Conservation (phyloP, 2,113 vertebrate genomes). For the Capricornis sumatraensis region DNA sequence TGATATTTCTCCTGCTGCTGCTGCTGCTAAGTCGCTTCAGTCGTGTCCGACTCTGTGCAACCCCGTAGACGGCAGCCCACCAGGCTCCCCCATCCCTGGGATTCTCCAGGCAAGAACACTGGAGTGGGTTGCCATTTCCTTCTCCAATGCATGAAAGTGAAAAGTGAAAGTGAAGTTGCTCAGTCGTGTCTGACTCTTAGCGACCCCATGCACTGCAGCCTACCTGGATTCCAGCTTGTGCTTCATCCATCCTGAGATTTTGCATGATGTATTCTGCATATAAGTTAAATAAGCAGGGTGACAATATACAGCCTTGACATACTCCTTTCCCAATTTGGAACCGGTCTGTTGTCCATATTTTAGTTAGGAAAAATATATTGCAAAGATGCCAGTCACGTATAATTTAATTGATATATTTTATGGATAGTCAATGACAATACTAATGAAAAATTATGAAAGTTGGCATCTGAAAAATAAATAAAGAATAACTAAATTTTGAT, state of each 20-base stretch:
- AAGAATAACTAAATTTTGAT: not conserved
- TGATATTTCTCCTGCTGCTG: not conserved
- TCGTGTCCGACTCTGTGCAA: no score
- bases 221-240: not conserved
- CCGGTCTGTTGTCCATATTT: not conserved
- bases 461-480: not conserved
- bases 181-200: no score
- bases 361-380: not conserved
- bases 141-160: no score
- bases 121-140: no score
- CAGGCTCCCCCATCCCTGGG: no score
- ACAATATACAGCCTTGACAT: not conserved
- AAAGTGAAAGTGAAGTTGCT: no score
- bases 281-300: not conserved
- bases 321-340: not conserved
- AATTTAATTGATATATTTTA: not conserved
- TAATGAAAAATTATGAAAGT: not conserved
- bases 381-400: not conserved
- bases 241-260: not conserved
- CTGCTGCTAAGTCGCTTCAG: no score
- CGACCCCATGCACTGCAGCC: no score
- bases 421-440: not conserved
- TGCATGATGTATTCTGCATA: not conserved
- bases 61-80: no score
- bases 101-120: no score